phyloP scores from a whole-genome alignment of 2,888 invertebrate genomes.

The Philereme transversata region DNA sequence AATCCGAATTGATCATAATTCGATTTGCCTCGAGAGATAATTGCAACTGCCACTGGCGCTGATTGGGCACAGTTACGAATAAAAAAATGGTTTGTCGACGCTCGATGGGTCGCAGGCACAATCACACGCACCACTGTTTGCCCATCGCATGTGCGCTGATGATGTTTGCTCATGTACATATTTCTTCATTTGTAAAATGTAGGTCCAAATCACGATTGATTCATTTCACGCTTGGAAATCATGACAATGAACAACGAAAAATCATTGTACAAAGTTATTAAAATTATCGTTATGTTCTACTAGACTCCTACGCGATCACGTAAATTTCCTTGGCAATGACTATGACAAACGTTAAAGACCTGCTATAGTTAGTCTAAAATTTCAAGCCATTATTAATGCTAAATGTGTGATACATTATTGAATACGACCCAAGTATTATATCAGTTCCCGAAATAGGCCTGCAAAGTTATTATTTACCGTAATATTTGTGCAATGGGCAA shows the following conservation, averaged over 20 bases:
- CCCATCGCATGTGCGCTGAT: conserved; percentile 69
- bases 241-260: conserved; percentile 24
- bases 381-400: conserved; percentile 5
- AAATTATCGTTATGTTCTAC: conserved; percentile 19
- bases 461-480: conserved; percentile 22
- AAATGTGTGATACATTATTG: conserved; percentile 21
- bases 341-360: conserved; percentile 71
- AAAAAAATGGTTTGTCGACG: conserved; percentile 63
- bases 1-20: conserved; percentile 85
- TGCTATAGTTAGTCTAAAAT: conserved; percentile 38
- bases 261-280: conserved; percentile 14
- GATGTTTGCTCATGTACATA: conserved; percentile 73
- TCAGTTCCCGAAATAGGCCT: conserved; percentile 27
- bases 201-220: conserved; percentile 32
- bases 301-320: conserved; percentile 39
- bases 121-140: conserved; percentile 78
- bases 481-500: conserved; percentile 35
- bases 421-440: conserved; percentile 11
- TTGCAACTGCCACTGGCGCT: conserved; percentile 83
- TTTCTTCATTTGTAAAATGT: conserved; percentile 50
- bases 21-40: conserved; percentile 81
- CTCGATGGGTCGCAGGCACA: conserved; percentile 55
- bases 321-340: conserved; percentile 72
- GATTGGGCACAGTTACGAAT: conserved; percentile 72
- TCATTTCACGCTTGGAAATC: conserved; percentile 20